Base-by-base conservation (phyloP, 2,888 invertebrate species). In the Drosophila pullipes region DNA sequence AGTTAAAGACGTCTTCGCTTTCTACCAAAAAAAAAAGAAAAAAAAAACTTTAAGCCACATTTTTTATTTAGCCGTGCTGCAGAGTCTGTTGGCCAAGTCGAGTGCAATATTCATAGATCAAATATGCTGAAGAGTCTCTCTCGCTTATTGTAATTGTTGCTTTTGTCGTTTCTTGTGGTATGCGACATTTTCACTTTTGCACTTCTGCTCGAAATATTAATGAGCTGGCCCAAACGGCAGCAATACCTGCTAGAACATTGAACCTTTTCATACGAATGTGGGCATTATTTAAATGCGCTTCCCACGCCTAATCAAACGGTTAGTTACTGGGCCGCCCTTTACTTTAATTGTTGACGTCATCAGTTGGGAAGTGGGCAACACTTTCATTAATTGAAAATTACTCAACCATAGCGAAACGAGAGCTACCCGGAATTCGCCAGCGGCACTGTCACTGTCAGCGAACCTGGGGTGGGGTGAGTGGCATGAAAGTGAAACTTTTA, bases 181-280 rank as follows among this genome's bases (percentile, higher is more conserved):
- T 91, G 88, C 80, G 82, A 85, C 85, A 90, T 83, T 91, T 91
- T 91, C 91, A 91, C 91, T 91, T 91, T 91, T 87, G 85, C 81
- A 76, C 67, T 68, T 70, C 76, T 79, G 84, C 75, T 60, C 60
- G 60, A 82, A 90, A 87, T 90, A 91, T 79, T 85, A 90, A 90
- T 90, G 87, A 91, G 90, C 61, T 68, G 68, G 55, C 58, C n/a
- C 0, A n/a, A n/a, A 22, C 4, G 54, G 37, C 37, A 3, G 22
- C 50, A 39, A 47, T 35, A 33, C 35, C 22, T n/a, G 63, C 74
- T 63, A 83, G 83, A 86, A 86, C 86, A 78, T 78, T 88, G 74
- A 84, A 81, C 74, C 69, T 50, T 52, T 54, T 22, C 22, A 53
- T 49, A 25, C 28, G 60, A 35, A 63, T 16, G 49, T 55, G 47